Percentiles rank a stretch among this genome's conserved stretches.
Conservation (phyloP, 2,113 vertebrate species). For the Otus sunia region DNA sequence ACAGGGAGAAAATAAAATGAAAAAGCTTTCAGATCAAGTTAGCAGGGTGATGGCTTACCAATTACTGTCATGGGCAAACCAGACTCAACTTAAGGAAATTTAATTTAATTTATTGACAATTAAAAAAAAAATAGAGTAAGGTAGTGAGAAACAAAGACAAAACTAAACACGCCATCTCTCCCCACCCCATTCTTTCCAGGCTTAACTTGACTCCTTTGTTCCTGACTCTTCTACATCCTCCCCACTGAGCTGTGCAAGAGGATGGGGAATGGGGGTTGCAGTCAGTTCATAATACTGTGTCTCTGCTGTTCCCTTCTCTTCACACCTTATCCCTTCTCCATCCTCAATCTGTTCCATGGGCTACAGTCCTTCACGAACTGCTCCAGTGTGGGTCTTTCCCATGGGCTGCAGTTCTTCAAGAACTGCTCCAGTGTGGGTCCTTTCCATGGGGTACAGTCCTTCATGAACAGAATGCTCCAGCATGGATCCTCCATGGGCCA, state of each 20-base stretch:
- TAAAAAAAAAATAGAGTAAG: background rate
- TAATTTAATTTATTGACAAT: background rate
- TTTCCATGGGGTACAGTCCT: background rate
- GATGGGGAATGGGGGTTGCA: background rate
- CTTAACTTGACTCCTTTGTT: background rate
- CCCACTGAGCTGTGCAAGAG: background rate
- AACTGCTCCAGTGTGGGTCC: background rate
- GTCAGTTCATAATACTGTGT: background rate
- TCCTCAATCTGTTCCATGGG: background rate
- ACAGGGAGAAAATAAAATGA: background rate
- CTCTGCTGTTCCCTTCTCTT: background rate
- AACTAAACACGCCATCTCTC: background rate
- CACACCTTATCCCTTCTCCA: background rate
- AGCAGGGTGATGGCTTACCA: background rate
- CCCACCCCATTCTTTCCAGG: background rate
- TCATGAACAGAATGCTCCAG: background rate
- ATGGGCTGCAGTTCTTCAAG: background rate
- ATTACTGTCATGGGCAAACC: background rate
- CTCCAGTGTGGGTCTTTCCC: background rate
- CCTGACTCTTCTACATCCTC: background rate
- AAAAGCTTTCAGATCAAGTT: background rate
- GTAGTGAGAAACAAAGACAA: background rate
- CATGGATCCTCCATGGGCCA: background rate
- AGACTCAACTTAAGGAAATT: background rate
- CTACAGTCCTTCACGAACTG: background rate